A percentile compares a stretch with the other conserved stretches of the same genome.
phyloP scores from a whole-genome alignment of 2,797 vertebrate genomes.

The Rhodeus uyekii region DNA sequence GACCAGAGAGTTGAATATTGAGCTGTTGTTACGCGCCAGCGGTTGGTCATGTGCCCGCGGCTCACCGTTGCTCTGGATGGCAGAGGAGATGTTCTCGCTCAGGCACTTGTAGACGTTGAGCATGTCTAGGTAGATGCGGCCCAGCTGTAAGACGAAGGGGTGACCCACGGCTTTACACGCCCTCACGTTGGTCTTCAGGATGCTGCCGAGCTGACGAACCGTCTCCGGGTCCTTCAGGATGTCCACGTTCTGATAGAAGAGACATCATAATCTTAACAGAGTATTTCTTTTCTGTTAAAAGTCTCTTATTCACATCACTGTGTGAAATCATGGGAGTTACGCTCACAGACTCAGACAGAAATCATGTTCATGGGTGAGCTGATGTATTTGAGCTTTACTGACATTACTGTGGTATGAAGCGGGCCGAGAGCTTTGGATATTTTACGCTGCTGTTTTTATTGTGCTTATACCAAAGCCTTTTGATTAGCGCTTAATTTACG shows the following conservation, averaged over 20 bases:
- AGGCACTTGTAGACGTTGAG: conserved; percentile 99
- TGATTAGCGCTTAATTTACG: not conserved
- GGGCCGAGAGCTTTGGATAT: not conserved
- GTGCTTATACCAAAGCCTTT: not conserved
- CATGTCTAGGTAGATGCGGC: conserved; percentile 99
- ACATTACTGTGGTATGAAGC: no score
- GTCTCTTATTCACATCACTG: no score
- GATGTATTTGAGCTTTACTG: no score
- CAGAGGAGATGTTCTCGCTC: conserved; percentile 99
- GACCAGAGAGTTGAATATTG: not conserved
- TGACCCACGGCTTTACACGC: conserved; percentile 98
- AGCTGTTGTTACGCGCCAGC: not conserved
- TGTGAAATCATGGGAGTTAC: not conserved
- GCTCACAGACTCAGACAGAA: no score
- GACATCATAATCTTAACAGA: no score
- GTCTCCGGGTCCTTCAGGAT: conserved; percentile 98
- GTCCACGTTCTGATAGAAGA: conserved; percentile 88
- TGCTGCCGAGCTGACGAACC: conserved; percentile 97
- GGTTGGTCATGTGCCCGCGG: not conserved
- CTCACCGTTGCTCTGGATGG: conserved; percentile 96
- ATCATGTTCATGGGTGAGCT: no score
- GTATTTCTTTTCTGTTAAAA: no score
- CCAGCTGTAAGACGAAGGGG: conserved; percentile 97
- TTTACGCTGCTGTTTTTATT: not conserved
- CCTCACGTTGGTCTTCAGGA: conserved; percentile 97